A percentile compares a stretch with the other conserved stretches of the same genome.
phyloP scores from a whole-genome alignment of 2,888 invertebrate species.

The Halictus ligatus region DNA sequence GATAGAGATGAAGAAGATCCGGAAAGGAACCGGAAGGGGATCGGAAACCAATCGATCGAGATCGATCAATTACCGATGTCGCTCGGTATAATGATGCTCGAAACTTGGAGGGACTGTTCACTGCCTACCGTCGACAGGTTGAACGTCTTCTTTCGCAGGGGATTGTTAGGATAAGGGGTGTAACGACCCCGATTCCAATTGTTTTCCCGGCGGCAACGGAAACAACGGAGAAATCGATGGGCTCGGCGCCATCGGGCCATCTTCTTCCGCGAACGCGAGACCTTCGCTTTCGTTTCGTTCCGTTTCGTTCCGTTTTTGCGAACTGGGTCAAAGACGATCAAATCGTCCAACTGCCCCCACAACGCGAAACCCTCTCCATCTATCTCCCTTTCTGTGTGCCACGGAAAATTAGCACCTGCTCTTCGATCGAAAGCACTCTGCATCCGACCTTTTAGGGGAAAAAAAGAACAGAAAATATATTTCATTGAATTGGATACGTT shows the following conservation, averaged over 20 bases:
- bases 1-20: neutral
- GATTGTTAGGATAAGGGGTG: neutral
- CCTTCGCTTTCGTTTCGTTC: conserved; percentile 29
- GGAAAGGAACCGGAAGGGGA: neutral
- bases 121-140: neutral
- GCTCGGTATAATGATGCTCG: neutral
- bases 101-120: neutral
- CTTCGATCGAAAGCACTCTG: neutral
- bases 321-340: conserved; percentile 49
- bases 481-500: neutral
- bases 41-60: neutral
- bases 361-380: neutral
- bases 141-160: neutral
- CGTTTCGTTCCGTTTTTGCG: neutral
- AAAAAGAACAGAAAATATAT: neutral
- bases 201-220: neutral
- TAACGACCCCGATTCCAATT: conserved; percentile 9
- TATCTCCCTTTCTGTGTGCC: neutral
- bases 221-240: conserved; percentile 64
- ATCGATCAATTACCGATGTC: neutral
- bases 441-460: neutral
- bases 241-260: conserved; percentile 66
- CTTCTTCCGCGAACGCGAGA: conserved; percentile 42
- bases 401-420: conserved; percentile 1
- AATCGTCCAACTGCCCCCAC: neutral